Evolutionary conservation across 2,113 vertebrate species (phyloP).

Genomic region (Glaucomys volans): DNA sequence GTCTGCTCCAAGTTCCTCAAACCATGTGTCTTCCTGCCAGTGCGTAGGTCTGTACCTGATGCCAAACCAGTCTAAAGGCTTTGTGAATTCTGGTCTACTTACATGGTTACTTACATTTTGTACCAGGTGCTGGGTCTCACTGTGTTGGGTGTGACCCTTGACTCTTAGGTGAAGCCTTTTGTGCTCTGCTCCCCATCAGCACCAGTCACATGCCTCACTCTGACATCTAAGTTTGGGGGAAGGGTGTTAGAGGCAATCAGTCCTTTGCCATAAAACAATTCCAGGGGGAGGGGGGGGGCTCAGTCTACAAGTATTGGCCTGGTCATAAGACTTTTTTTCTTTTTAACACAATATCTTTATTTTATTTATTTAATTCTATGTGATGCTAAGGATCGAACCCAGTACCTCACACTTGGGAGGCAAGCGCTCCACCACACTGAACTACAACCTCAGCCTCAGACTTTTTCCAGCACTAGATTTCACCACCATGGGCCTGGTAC

Average conservation of each 20-base stretch:
- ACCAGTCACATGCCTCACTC: not conserved
- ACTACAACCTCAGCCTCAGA: too few species aligned
- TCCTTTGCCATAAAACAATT: not conserved
- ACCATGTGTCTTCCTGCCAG: too few species aligned
- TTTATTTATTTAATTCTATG: too few species aligned
- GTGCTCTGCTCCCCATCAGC: not conserved
- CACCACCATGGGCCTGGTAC: not conserved
- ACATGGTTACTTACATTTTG: not conserved
- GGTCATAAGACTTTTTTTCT: too few species aligned
- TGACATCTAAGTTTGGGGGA: not conserved
- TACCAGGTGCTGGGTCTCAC: not conserved
- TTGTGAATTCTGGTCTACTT: not conserved
- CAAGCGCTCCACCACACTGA: too few species aligned
- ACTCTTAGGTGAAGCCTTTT: not conserved
- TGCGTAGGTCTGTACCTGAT: not conserved
- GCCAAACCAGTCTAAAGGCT: not conserved
- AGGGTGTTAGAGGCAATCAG: not conserved
- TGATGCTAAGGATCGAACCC: too few species aligned
- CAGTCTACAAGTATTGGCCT: not conserved
- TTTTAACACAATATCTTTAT: too few species aligned
- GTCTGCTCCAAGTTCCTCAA: not conserved
- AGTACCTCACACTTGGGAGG: too few species aligned
- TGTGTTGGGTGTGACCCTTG: not conserved
- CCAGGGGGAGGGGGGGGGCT: not conserved
- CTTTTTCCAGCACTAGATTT: not conserved